Percentiles rank a stretch among this genome's conserved stretches.
These are phyloP conservation scores for Eupithecia subfuscata DNA, from an alignment of 2,888 invertebrate genomes.

Conservation along the genomic window DNA sequence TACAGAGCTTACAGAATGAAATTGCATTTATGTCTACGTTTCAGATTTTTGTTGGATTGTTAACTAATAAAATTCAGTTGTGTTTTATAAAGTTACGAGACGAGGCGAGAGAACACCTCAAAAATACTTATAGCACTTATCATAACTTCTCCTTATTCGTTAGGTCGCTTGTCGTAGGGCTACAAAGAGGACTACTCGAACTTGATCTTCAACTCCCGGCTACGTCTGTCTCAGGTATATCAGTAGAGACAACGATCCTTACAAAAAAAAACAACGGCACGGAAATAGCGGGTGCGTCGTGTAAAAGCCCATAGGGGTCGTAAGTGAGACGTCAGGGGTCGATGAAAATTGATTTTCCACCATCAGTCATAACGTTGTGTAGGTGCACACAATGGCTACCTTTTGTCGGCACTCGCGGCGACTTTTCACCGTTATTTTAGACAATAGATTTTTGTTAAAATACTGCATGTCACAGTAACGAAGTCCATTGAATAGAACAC, in stretches of 20 bases:
- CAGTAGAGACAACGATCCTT: background rate
- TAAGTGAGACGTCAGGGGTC: constrained; percentile 79
- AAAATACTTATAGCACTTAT: background rate
- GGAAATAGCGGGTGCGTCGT: background rate
- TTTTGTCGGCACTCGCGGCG: constrained; percentile 49
- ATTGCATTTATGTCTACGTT: background rate
- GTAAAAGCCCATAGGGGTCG: constrained; percentile 52
- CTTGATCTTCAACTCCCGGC: no score
- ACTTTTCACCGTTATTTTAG: constrained; percentile 46
- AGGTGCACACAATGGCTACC: constrained; percentile 57
- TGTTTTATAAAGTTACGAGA: no score
- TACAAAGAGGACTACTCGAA: no score
- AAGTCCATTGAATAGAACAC: constrained; percentile 38
- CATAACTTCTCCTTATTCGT: background rate
- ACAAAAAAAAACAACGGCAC: background rate
- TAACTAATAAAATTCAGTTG: no score
- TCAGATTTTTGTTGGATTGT: background rate
- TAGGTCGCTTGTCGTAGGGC: background rate
- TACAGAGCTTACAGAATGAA: background rate
- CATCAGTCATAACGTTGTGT: constrained; percentile 74
- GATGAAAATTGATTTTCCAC: constrained; percentile 80
- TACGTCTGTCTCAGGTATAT: no score
- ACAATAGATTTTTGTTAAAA: constrained; percentile 40
- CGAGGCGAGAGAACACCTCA: background rate
- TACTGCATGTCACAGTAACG: constrained; percentile 35